phyloP scores from a whole-genome alignment of 1,140 invertebrate genomes.

The Halyomorpha halys region DNA sequence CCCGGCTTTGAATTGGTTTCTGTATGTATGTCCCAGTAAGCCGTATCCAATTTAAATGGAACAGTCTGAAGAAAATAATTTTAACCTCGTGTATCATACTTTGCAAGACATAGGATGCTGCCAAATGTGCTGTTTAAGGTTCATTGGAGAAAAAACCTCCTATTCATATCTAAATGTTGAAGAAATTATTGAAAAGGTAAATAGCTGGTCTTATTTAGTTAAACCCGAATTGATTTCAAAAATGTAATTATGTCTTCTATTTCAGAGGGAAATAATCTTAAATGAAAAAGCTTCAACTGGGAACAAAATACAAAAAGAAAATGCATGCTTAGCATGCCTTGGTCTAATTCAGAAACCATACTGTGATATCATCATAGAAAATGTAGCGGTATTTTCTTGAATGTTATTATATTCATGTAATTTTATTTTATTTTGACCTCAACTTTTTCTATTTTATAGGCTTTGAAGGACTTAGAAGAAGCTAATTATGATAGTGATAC shows the following conservation, averaged over 20 bases:
- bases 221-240: background rate
- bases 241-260: background rate
- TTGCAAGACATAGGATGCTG: conserved; percentile 34
- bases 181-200: conserved; percentile 36
- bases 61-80: background rate
- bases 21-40: no score
- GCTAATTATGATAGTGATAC: conserved; percentile 39
- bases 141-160: conserved; percentile 37
- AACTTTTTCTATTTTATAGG: conserved; percentile 32
- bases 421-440: background rate
- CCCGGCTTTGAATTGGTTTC: no score
- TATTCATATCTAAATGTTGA: conserved; percentile 38
- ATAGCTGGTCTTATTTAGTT: background rate
- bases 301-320: conserved; percentile 36
- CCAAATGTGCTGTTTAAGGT: conserved; percentile 43
- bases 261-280: background rate
- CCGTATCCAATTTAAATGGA: background rate
- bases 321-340: conserved; percentile 48
- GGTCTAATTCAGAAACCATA: conserved; percentile 47
- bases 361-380: conserved; percentile 38
- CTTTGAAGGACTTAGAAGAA: conserved; percentile 34
- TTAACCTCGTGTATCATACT: background rate
- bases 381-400: conserved; percentile 33
- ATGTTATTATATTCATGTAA: background rate
- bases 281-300: background rate